Evolutionary conservation across 2,888 invertebrate genomes (phyloP), one percentile per base, ranked within the genome.

Genomic region (Tethea ocularis): DNA sequence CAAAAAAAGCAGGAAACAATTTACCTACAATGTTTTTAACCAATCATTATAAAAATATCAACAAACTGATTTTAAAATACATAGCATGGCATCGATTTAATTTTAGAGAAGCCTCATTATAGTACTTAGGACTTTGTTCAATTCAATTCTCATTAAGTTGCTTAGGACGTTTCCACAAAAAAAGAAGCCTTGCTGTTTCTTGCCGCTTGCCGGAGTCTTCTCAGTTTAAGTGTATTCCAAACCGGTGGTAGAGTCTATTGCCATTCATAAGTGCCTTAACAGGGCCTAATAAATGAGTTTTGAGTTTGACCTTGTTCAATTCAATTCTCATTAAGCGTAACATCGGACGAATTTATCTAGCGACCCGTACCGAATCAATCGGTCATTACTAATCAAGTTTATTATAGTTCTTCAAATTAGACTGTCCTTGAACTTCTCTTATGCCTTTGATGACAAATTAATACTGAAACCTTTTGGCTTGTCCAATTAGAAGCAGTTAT

Each of bases 281-380:
- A n/a, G n/a, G n/a, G n/a, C n/a, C n/a, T n/a, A n/a, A n/a, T n/a
- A n/a, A n/a, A n/a, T n/a, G n/a, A n/a, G n/a, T n/a, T n/a, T n/a
- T n/a, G n/a, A n/a, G n/a, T n/a, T n/a, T n/a, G n/a, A 26, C 52
- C 24, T 51, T 24, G 52, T 17, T 33, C 54, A 68, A 72, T 70
- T 58, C 61, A 72, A 68, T 57, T 29, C 36, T 60, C 62, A 68
- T 67, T 62, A 63, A 51, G 51, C 53, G 38, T 38, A 51, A 8
- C 26, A 20, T 41, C 56, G 61, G 58, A 58, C 61, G 36, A 61
- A 58, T n/a, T 38, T 58, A 38, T 36, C 53, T 56, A 57, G 26
- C 58, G 69, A 76, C 59, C 75, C 78, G 70, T 62, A 69, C 54
- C 77, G 62, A 83, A 87, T 87, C 80, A 75, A 86, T 87, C 69